Conservation (phyloP, 2,888 invertebrate genomes). For the Autographa gamma region DNA sequence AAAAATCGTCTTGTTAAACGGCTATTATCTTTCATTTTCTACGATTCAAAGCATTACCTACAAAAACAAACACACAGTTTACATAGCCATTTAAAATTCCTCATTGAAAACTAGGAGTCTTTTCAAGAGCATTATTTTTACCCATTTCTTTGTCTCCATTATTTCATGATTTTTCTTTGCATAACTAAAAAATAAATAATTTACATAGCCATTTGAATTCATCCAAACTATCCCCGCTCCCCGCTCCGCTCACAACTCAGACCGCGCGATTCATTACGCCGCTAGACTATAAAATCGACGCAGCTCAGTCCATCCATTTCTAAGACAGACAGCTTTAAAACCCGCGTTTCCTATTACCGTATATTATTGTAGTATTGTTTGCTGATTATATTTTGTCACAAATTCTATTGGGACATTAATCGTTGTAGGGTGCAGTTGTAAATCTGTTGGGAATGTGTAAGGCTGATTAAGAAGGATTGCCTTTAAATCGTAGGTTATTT, state of each 20-base stretch:
- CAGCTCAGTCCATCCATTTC: constrained; percentile 47
- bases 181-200: too few relatives aligned
- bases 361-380: constrained; percentile 46
- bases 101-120: too few relatives aligned
- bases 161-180: too few relatives aligned
- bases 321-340: constrained; percentile 49
- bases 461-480: constrained; percentile 9
- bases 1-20: too few relatives aligned
- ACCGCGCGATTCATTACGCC: constrained; percentile 52
- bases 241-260: constrained; percentile 34
- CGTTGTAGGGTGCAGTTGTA: constrained; percentile 29
- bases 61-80: too few relatives aligned
- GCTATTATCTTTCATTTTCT: too few relatives aligned
- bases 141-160: too few relatives aligned
- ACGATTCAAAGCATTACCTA: too few relatives aligned
- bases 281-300: constrained; percentile 65
- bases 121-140: too few relatives aligned
- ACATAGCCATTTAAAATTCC: too few relatives aligned
- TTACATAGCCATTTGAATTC: too few relatives aligned
- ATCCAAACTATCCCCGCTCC: constrained; percentile 10
- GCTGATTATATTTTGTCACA: constrained; percentile 61
- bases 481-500: background rate
- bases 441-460: constrained; percentile 24
- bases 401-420: constrained; percentile 50
- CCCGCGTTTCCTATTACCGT: constrained; percentile 39